A percentile compares a stretch with the other conserved stretches of the same genome.
Conservation (phyloP, 2,888 invertebrate species). For the Drosophila falleni region DNA sequence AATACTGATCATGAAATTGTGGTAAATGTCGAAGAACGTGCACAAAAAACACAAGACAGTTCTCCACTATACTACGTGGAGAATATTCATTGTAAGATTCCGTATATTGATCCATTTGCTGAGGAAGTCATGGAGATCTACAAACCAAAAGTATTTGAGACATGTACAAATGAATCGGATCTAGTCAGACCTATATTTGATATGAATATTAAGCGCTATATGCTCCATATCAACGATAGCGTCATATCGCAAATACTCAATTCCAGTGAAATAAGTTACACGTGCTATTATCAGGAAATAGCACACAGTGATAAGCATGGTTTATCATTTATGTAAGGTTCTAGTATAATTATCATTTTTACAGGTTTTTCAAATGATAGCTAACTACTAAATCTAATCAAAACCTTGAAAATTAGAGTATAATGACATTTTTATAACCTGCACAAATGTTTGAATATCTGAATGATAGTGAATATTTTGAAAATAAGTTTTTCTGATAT, state of each 20-base stretch:
- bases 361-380: not conserved
- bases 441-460: not conserved
- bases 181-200: constrained; percentile 17
- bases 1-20: not conserved
- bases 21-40: not conserved
- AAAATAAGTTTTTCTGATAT: too few relatives aligned
- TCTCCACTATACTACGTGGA: constrained; percentile 3
- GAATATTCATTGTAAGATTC: constrained; percentile 15
- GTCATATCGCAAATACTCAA: constrained; percentile 1
- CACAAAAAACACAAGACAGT: not conserved
- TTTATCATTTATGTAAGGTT: not conserved
- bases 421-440: not conserved
- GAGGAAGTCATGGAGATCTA: constrained; percentile 5
- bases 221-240: constrained; percentile 19
- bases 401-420: not conserved
- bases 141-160: constrained; percentile 3
- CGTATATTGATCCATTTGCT: constrained; percentile 14
- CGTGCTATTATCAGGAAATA: constrained; percentile 25
- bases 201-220: constrained; percentile 3
- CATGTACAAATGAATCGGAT: constrained; percentile 18
- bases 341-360: not conserved
- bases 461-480: too few relatives aligned
- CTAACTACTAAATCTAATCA: not conserved
- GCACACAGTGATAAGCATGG: not conserved
- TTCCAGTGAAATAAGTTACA: constrained; percentile 15